Evolutionary conservation across 1,140 invertebrate genomes (phyloP).

Genomic region (Megalopta genalis): DNA sequence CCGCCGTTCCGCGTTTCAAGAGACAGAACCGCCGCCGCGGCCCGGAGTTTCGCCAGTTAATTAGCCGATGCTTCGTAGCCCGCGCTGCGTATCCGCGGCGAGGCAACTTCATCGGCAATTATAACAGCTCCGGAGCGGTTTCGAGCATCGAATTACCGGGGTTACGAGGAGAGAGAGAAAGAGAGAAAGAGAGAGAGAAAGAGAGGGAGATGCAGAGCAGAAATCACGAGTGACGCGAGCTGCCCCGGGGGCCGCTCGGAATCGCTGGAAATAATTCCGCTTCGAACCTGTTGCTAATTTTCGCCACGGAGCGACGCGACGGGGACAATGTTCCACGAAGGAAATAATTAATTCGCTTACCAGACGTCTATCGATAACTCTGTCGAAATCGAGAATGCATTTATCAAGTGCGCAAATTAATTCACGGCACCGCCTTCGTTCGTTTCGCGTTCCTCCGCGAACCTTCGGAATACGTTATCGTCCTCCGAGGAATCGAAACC

Average conservation of each 20-base stretch:
- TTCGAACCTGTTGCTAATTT: conserved; percentile 6
- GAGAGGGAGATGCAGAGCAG: neutral
- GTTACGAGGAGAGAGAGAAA: neutral
- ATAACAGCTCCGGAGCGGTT: conserved; percentile 4
- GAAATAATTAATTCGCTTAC: neutral
- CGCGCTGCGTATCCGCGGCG: too few relatives aligned
- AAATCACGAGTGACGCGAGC: neutral
- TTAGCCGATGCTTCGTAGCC: conserved; percentile 8
- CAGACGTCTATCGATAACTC: neutral
- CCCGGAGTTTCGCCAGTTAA: conserved; percentile 17
- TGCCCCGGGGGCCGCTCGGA: neutral
- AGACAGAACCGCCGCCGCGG: too few relatives aligned
- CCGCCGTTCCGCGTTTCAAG: neutral
- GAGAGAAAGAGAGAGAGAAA: too few relatives aligned
- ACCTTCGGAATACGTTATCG: too few relatives aligned
- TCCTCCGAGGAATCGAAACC: too few relatives aligned
- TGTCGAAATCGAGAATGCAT: too few relatives aligned
- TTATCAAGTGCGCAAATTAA: too few relatives aligned
- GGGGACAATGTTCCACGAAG: neutral
- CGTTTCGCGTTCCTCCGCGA: too few relatives aligned
- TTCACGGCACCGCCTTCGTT: too few relatives aligned
- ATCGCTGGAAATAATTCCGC: neutral
- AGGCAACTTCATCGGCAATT: conserved; percentile 21
- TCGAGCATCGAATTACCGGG: conserved; percentile 14
- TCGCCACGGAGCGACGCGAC: too few relatives aligned